These are phyloP conservation scores for Aotus griseimembra DNA, from an alignment of 2,797 vertebrate genomes.

Conservation along the genomic window DNA sequence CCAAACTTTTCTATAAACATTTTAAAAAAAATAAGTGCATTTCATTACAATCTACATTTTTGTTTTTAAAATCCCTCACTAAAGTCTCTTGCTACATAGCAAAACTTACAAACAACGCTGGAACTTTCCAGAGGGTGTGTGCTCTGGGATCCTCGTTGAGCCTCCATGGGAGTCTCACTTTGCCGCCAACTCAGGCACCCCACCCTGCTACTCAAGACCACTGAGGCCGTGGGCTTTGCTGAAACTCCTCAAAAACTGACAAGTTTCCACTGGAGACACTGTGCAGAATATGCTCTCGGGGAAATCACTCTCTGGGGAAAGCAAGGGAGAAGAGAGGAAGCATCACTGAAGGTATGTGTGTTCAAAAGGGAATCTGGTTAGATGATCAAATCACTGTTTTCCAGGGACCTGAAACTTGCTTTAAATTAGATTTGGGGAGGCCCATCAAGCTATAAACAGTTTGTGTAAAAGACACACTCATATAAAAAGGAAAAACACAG, in stretches of 20 bases:
- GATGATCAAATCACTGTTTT: slow-evolving; percentile 31
- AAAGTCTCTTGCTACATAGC: slow-evolving; percentile 21
- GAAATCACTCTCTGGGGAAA: slow-evolving; percentile 20
- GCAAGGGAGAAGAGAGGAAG: not conserved
- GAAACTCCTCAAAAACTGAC: not conserved
- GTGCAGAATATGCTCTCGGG: not conserved
- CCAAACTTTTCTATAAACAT: not conserved
- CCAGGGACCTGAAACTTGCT: slow-evolving; percentile 56
- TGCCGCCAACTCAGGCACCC: not conserved
- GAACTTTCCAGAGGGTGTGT: slow-evolving; percentile 49
- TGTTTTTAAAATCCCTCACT: slow-evolving; percentile 45
- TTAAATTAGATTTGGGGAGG: slow-evolving; percentile 58
- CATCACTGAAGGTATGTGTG: not conserved
- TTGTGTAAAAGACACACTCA: slow-evolving; percentile 65
- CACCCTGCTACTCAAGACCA: not conserved
- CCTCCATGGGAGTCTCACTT: not conserved
- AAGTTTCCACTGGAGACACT: not conserved
- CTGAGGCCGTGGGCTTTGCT: not conserved
- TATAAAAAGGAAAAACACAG: slow-evolving; percentile 72
- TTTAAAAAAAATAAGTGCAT: slow-evolving; percentile 27
- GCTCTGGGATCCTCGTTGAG: not conserved
- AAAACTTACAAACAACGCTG: slow-evolving; percentile 43
- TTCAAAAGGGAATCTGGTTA: slow-evolving; percentile 36
- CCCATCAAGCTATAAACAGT: slow-evolving; percentile 50
- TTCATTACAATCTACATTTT: slow-evolving; percentile 56